Evolutionary conservation across 1,140 invertebrate species (phyloP), one percentile per base, ranked within the genome.

Genomic region (Conus ventricosus): DNA sequence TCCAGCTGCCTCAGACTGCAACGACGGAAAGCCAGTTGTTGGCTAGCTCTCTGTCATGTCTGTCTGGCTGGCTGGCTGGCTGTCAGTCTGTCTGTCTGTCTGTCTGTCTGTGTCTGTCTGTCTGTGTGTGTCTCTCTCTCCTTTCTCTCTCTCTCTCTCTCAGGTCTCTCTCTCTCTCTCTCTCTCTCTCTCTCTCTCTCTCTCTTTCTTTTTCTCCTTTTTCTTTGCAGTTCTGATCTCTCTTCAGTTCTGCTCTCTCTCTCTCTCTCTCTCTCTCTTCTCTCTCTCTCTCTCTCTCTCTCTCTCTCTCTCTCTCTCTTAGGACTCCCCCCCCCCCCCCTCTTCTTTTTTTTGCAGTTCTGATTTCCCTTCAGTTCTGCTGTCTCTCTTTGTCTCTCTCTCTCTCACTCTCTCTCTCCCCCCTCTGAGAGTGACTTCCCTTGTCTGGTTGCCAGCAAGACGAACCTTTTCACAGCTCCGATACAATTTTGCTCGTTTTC

Each of bases 1-100:
- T 94, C 93, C 27, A 94, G 82, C 39, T 92, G 82, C 55, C 91
- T 89, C 20, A 94, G 82, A 53, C 82, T 83, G 82, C 20, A 3
- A 71, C 13, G 17, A 7, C 4, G 10, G 80, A 51, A 20, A 8
- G 80, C 1, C 17, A 7, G 13, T 15, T 54, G 39, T 20, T 0
- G 13, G 6, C 51, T 54, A 23, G 27, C 27, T 15, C 10, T 20
- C 51, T 81, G 10, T 81, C 20, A 23, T 78, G n/a, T 78, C 11
- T 78, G 76, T 78, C 25, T 78, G 80, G 7, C 10, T 78, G 76
- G 3, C 25, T 78, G 76, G 10, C 25, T 78, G 80, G 8, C 1
- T 80, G 76, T 20, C 25, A 53, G 76, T 80, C 25, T 80, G 76
- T 51, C 11, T 80, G 76, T 80, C 11, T 80, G 76, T 80, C 23